phyloP scores from a whole-genome alignment of 2,113 vertebrate species.

The Apteryx mantelli region DNA sequence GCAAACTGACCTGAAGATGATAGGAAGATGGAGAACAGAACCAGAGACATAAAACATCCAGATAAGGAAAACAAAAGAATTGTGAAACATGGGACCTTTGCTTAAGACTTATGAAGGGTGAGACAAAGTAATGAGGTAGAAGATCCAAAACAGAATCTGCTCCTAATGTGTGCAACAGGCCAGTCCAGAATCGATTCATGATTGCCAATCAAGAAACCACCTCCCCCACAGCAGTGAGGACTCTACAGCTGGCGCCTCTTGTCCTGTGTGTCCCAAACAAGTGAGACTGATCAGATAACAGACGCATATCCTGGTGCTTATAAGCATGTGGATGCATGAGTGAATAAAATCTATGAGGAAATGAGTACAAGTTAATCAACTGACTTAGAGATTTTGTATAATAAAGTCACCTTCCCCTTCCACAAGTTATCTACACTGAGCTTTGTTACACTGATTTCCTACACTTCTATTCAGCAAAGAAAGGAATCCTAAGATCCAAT shows the following conservation, averaged over 20 bases:
- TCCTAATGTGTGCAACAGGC: neutral
- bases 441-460: neutral
- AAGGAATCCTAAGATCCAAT: neutral
- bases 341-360: neutral
- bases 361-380: neutral
- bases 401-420: neutral
- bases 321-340: neutral
- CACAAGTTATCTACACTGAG: neutral
- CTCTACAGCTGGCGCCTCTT: neutral
- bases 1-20: neutral
- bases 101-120: neutral
- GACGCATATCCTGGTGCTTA: rapidly evolving
- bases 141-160: neutral
- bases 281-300: neutral
- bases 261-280: neutral
- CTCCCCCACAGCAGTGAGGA: neutral
- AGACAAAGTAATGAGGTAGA: neutral
- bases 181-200: neutral
- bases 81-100: neutral
- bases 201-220: neutral
- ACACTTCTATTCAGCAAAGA: neutral
- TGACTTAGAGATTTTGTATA: neutral
- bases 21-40: neutral
- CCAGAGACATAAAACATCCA: neutral
- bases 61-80: neutral